Percentiles rank a stretch among this genome's conserved stretches.
These are phyloP conservation scores for Diarsia rubi DNA, from an alignment of 2,888 invertebrate species.

Conservation along the genomic window DNA sequence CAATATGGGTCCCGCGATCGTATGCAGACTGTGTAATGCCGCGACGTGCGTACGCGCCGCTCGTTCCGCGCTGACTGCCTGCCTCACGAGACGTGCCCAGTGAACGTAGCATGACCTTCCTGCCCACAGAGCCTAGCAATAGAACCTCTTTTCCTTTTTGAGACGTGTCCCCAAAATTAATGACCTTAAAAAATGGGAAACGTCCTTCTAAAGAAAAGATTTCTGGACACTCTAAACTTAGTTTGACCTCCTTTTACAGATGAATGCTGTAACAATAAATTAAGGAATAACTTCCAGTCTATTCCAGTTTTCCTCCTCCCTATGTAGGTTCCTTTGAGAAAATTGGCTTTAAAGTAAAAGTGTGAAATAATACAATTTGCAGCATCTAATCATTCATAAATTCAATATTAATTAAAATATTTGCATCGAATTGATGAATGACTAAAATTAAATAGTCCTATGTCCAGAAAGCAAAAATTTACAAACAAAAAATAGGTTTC, in stretches of 20 bases:
- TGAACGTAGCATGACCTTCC: conserved; percentile 89
- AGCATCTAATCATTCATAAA: too few species aligned
- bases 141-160: conserved; percentile 83
- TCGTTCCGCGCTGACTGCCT: conserved; percentile 88
- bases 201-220: conserved; percentile 14
- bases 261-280: background rate
- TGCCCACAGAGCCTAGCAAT: conserved; percentile 85
- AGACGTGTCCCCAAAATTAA: conserved; percentile 74
- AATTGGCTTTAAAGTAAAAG: background rate
- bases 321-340: background rate
- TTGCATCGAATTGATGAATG: background rate
- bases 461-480: background rate
- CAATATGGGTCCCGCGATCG: conserved; percentile 82
- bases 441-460: background rate
- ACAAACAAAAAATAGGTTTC: too few species aligned
- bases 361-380: background rate
- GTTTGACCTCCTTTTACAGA: background rate
- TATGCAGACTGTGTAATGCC: conserved; percentile 65
- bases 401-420: too few species aligned
- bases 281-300: background rate
- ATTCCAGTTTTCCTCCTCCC: background rate
- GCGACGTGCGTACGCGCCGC: conserved; percentile 84
- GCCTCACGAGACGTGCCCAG: conserved; percentile 73
- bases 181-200: conserved; percentile 57
- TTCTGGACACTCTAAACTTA: conserved; percentile 34